A percentile compares a stretch with the other conserved stretches of the same genome.
Evolutionary conservation across 2,888 invertebrate species (phyloP).

Genomic region (Orthosia gothica): DNA sequence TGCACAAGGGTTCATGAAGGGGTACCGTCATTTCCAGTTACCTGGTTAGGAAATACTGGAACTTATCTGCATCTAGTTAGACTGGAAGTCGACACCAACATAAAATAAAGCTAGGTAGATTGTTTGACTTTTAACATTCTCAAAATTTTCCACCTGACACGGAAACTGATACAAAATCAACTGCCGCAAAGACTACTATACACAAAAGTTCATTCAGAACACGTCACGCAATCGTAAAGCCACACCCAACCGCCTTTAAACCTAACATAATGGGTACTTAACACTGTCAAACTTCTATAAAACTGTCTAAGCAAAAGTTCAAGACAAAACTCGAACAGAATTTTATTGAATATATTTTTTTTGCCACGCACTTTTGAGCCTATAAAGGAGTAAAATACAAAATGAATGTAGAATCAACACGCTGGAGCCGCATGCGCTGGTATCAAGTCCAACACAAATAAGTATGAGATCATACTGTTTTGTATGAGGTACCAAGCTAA

Average conservation of each 20-base stretch:
- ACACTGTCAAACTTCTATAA: slow-evolving; percentile 10
- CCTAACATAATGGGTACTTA: slow-evolving; percentile 21
- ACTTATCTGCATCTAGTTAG: too few species aligned
- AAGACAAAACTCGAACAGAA: slow-evolving; percentile 11
- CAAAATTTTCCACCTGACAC: too few species aligned
- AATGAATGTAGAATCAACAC: slow-evolving; percentile 49
- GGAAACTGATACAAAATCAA: background rate
- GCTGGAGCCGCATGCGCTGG: slow-evolving; percentile 51
- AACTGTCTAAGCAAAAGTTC: slow-evolving; percentile 17
- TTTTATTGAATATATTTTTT: slow-evolving; percentile 29
- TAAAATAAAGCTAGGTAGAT: too few species aligned
- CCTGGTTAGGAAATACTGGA: too few species aligned
- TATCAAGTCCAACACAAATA: slow-evolving; percentile 68
- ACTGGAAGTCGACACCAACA: too few species aligned
- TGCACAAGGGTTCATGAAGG: too few species aligned
- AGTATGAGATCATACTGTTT: slow-evolving; percentile 72
- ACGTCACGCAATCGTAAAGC: slow-evolving; percentile 42
- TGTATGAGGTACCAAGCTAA: slow-evolving; percentile 48
- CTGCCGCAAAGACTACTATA: background rate
- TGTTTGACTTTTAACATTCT: background rate
- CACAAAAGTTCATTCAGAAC: slow-evolving; percentile 1
- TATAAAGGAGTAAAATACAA: slow-evolving; percentile 30
- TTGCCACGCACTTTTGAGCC: slow-evolving; percentile 17
- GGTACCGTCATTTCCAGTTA: too few species aligned
- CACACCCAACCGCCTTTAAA: slow-evolving; percentile 14